Base-by-base conservation (phyloP, 2,113 vertebrate genomes). In the Colaptes auratus region DNA sequence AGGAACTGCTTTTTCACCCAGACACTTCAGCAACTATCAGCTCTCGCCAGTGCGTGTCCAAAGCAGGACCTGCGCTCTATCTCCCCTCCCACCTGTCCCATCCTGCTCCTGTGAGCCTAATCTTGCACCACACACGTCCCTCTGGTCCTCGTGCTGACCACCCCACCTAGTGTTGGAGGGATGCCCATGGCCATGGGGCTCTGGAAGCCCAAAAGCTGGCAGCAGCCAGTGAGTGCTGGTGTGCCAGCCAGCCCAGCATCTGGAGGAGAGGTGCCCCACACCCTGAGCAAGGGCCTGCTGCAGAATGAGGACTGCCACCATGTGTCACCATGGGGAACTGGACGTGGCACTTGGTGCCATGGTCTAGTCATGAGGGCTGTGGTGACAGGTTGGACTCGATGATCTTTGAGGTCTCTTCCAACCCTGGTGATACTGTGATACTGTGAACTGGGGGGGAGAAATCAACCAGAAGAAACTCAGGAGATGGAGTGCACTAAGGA, bases 211-310 rank as follows among this genome's bases (percentile, higher is more conserved):
- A 0, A 46, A 63, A 94, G 11, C 0, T 77, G 75, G 36, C 78
- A 70, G 75, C 59, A 79, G 60, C 20, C 55, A 39, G 35, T 12
- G 58, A 7, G 36, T 31, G 66, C 58, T 56, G 66, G 19, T 7
- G 17, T 0, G 3, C 39, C 66, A n/a, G 75, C 14, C 44, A 64
- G 46, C 59, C 50, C 46, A 8, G 44, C 33, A 44, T 63, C 78
- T 50, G 71, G 10, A 31, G 70, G 56, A 63, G 30, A 25, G 0
- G 0, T 17, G 48, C 8, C 53, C 23, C 30, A 21, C n/a, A 10
- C 7, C 33, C 73, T 33, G 11, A 28, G 66, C 42, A 36, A 12
- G 50, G 46, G 18, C 44, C 50, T n/a, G 0, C 0, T 13, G 59
- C 59, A 55, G 44, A 58, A 63, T 3, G 6, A 21, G 69, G 19